Evolutionary conservation across 2,888 invertebrate genomes (phyloP).

Genomic region (Lysandra bellargus): DNA sequence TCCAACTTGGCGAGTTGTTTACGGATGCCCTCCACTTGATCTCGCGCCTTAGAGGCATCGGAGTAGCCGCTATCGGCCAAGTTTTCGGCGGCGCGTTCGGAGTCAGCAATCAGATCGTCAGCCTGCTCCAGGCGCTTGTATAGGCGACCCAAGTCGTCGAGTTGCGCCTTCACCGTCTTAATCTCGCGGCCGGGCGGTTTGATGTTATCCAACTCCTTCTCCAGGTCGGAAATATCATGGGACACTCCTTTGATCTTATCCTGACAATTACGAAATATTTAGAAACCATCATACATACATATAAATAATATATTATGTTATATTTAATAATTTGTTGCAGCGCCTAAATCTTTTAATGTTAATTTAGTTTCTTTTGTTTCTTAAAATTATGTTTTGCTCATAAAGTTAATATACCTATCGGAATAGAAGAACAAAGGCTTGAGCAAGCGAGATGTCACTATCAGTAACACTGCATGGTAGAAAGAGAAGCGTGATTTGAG

Average conservation of each 20-base stretch:
- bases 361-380: no score
- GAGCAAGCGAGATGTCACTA: no score
- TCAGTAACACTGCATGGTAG: no score
- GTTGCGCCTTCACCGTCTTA: slow-evolving; percentile 89
- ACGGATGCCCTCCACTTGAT: slow-evolving; percentile 89
- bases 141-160: slow-evolving; percentile 87
- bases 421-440: no score
- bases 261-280: slow-evolving; percentile 50
- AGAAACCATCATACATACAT: background rate
- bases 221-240: slow-evolving; percentile 88
- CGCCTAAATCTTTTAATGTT: no score
- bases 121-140: slow-evolving; percentile 84
- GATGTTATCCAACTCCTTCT: slow-evolving; percentile 91
- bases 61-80: slow-evolving; percentile 92
- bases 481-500: no score
- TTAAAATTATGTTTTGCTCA: no score
- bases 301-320: no score
- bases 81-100: slow-evolving; percentile 86
- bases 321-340: no score
- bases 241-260: slow-evolving; percentile 90
- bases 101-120: slow-evolving; percentile 83
- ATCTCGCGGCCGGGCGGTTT: slow-evolving; percentile 93
- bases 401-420: no score
- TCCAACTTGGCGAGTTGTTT: slow-evolving; percentile 90
- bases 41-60: slow-evolving; percentile 89